Percentiles rank a stretch among this genome's conserved stretches.
These are phyloP conservation scores for Phragmatobia fuliginosa DNA, from an alignment of 2,888 invertebrate species.

Conservation along the genomic window DNA sequence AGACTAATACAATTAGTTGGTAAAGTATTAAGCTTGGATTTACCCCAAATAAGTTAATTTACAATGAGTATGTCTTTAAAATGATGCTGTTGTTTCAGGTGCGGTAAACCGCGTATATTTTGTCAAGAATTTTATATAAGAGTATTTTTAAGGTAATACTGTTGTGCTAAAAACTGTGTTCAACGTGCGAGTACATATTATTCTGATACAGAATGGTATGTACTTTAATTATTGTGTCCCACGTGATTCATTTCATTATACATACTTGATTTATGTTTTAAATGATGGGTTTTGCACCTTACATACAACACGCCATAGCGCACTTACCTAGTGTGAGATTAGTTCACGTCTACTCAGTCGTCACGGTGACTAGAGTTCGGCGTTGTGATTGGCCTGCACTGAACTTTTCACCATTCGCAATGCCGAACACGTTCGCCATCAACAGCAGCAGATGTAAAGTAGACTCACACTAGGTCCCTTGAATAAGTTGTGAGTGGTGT, in stretches of 20 bases:
- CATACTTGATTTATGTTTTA: neutral
- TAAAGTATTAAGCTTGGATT: too few species aligned
- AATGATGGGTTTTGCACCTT: neutral
- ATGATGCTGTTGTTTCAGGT: constrained; percentile 50
- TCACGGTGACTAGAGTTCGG: too few species aligned
- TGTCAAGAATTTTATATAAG: constrained; percentile 47
- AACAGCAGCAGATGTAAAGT: too few species aligned
- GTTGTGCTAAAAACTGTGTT: constrained; percentile 20
- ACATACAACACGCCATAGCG: neutral
- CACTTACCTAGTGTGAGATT: neutral
- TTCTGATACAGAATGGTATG: constrained; percentile 23
- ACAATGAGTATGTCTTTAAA: neutral
- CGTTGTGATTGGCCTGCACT: too few species aligned
- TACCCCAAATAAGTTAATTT: neutral
- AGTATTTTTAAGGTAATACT: constrained; percentile 33
- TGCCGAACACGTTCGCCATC: too few species aligned
- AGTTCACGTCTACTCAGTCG: too few species aligned
- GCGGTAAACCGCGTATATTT: constrained; percentile 47
- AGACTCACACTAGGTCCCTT: too few species aligned
- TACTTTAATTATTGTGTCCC: constrained; percentile 30
- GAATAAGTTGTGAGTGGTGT: neutral
- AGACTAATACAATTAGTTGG: neutral
- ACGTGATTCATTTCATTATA: constrained; percentile 25
- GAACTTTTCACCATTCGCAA: too few species aligned
- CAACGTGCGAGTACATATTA: constrained; percentile 13